Base-by-base conservation (phyloP, 2,113 vertebrate species). In the Lontra canadensis region DNA sequence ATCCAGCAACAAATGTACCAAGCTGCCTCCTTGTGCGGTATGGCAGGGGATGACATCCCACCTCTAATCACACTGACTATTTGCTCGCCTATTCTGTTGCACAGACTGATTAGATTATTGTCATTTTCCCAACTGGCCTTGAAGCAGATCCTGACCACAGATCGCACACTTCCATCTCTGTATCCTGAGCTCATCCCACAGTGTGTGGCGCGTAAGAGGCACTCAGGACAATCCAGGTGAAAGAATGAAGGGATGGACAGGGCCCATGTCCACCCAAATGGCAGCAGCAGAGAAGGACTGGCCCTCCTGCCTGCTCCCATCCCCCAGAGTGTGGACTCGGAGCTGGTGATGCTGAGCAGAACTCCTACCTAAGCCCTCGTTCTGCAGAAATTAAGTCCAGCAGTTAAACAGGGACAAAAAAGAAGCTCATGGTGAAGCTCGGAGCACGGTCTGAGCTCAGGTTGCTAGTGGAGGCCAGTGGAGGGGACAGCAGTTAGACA, bases 181-280 rank as follows among this genome's bases (percentile, higher is more conserved):
- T 18, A 4, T 63, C 61, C 29, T 17, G 52, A 61, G 2, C 44
- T 88, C 39, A 47, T 47, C 14, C 36, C 42, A 34, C 3, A 71
- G n/a, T 1, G 0, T 2, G 0, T 14, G 63, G 49, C 25, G 23
- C 0, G 0, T 6, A 26, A 6, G 9, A 73, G 74, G 29, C 4
- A n/a, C 13, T 73, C 23, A 1, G n/a, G 55, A 29, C 6, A 71
- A 49, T 55, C 59, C 47, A 47, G 20, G 20, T 67, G 79, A 93
- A 74, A 34, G 63, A 31, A 52, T 3, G 25, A 67, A 52, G 34
- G 42, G 15, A 25, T 7, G 12, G 42, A 55, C 8, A 81, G 36
- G 42, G 9, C 44, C 57, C 42, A 34, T 20, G 25, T n/a, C n/a
- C n/a, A 21, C 61, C 44, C 52, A 47, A 39, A 47, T 6, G 44